Evolutionary conservation across 2,113 vertebrate genomes (phyloP).

Genomic region (Phyllostomus hastatus): DNA sequence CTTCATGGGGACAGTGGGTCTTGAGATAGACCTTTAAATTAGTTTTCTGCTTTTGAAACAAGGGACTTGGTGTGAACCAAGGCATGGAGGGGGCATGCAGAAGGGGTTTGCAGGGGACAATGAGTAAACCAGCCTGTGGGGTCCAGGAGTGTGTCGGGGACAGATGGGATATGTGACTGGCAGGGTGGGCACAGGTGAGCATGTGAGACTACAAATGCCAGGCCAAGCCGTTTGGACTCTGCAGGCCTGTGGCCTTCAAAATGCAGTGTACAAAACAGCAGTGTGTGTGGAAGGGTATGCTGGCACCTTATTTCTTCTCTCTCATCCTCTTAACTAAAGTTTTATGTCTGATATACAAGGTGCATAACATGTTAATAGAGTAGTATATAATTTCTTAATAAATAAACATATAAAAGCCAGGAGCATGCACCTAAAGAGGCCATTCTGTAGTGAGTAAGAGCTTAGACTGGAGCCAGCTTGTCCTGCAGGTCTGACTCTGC

Average conservation of each 20-base stretch:
- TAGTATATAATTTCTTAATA: not conserved
- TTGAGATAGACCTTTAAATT: not conserved
- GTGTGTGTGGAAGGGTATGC: not conserved
- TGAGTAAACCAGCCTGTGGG: not conserved
- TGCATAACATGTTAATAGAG: not conserved
- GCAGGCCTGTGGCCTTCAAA: not conserved
- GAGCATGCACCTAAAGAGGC: not conserved
- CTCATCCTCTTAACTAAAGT: not conserved
- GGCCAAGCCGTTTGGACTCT: not conserved
- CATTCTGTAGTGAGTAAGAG: not conserved
- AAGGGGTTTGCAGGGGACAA: not conserved
- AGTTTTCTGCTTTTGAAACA: not conserved
- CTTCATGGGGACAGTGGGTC: not conserved
- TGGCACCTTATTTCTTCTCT: not conserved
- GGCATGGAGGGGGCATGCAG: not conserved
- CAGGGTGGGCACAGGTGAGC: not conserved
- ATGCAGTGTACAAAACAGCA: not conserved
- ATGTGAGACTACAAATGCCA: not conserved
- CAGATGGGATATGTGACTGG: not conserved
- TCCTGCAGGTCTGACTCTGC: not conserved
- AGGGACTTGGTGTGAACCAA: not conserved
- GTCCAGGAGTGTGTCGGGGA: not conserved
- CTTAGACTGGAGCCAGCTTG: not conserved
- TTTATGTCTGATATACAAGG: not conserved
- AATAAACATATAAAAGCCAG: not conserved